Percentiles rank a stretch among this genome's conserved stretches.
Evolutionary conservation across 2,888 invertebrate genomes (phyloP).

Genomic region (Netelia fuscicornis): DNA sequence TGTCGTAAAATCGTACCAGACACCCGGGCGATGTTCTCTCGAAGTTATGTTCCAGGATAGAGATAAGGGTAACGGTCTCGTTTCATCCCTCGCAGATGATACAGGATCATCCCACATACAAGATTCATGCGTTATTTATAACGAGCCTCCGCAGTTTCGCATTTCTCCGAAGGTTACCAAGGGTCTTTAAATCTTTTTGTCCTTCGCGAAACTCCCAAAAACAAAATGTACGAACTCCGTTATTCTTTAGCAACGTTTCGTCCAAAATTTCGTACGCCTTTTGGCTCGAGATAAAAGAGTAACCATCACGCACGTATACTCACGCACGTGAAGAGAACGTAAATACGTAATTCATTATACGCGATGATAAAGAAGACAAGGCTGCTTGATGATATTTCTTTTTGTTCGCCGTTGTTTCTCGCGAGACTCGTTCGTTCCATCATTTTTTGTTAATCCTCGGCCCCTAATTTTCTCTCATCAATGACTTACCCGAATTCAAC

Average conservation of each 20-base stretch:
- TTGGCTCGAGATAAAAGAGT: background rate
- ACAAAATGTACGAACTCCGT: background rate
- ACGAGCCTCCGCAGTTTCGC: background rate
- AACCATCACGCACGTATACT: background rate
- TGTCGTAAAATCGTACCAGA: background rate
- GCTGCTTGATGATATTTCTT: background rate
- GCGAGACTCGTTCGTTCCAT: background rate
- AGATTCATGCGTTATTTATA: conserved; percentile 7
- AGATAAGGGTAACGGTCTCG: conserved; percentile 9
- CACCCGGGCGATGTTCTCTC: background rate
- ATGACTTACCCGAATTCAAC: background rate
- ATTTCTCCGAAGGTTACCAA: conserved; percentile 11
- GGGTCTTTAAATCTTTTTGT: background rate
- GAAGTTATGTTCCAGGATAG: background rate
- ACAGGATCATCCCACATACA: conserved; percentile 5
- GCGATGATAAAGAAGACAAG: background rate
- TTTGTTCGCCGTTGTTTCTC: background rate
- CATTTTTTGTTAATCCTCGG: background rate
- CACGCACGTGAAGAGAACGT: background rate
- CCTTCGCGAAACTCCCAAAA: background rate
- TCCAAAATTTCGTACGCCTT: conserved; percentile 8
- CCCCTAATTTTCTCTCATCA: background rate
- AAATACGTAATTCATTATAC: background rate
- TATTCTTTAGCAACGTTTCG: conserved; percentile 30
- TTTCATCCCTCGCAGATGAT: background rate